Base-by-base conservation (phyloP, 1,140 invertebrate species). In the Cyphomyrmex costatus region DNA sequence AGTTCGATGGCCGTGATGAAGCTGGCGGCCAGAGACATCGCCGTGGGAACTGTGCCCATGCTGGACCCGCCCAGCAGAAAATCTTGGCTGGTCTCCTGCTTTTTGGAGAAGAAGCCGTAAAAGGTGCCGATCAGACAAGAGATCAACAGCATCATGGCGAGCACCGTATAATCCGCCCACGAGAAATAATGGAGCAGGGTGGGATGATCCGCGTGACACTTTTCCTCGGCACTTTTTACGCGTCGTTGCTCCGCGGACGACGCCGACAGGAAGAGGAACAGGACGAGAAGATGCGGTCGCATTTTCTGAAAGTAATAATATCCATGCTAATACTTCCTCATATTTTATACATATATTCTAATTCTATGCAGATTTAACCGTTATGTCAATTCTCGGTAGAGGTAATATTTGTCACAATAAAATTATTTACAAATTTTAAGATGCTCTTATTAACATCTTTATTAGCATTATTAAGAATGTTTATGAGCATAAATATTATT, bases 41-140 rank as follows among this genome's bases (percentile, higher is more conserved):
- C 96, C 96, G 97, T 97, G 0, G 97, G 97, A 66, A 97, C 96
- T 1, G 97, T 97, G 33, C 97, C 96, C 97, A 97, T 97, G 8
- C 95, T 95, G 2, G 97, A 97, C 2, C 97, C 97, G 10, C 97
- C 98, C 27, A 98, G 94, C 10, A 98, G 94, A 92, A 98, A 98
- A 89, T 98, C 97, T 65, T 97, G 95, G 58, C 97, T 97, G 0
- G 96, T 97, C 73, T 96, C 96, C 90, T 98, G 97, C 91, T 97
- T 97, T 56, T 96, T 96, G 21, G 96, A 96, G 88, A 97, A 97
- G 88, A 97, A 98, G 21, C 97, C 97, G 92, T 98, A 98, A 93
- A 97, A 98, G 0, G 98, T 95, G 0, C 98, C 98, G 71, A 98
- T 98, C 6, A 96, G 96, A 80, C 97, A 97, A 1, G 98, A 98